A percentile compares a stretch with the other conserved stretches of the same genome.
Evolutionary conservation across 2,888 invertebrate species (phyloP).

Genomic region (Hypselothyrea guttata): DNA sequence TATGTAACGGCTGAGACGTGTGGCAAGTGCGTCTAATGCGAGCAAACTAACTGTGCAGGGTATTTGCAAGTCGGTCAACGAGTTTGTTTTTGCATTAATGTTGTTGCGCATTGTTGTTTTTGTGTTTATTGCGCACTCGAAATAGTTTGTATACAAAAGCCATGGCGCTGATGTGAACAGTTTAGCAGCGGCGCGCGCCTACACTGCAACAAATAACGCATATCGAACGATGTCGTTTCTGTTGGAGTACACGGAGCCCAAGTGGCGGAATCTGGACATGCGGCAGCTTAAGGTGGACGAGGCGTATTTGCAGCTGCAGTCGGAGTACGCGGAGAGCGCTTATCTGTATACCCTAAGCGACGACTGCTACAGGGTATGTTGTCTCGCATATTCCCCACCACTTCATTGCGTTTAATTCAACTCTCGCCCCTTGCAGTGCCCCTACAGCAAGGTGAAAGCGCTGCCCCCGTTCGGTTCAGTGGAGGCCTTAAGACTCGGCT

Average conservation of each 20-base stretch:
- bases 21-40: too few species aligned
- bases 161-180: slow-evolving; percentile 47
- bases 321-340: slow-evolving; percentile 74
- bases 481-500: slow-evolving; percentile 83
- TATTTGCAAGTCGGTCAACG: neutral
- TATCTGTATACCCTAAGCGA: slow-evolving; percentile 87
- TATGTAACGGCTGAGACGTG: too few species aligned
- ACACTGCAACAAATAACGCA: slow-evolving; percentile 25
- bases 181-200: slow-evolving; percentile 39
- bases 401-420: slow-evolving; percentile 8
- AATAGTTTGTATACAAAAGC: slow-evolving; percentile 58
- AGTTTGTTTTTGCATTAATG: neutral
- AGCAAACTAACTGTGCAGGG: too few species aligned
- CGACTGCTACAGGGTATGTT: slow-evolving; percentile 87
- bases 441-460: slow-evolving; percentile 84
- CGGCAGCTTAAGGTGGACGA: slow-evolving; percentile 86
- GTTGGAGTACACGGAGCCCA: slow-evolving; percentile 84
- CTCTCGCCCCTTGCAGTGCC: slow-evolving; percentile 84
- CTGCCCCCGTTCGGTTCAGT: slow-evolving; percentile 42
- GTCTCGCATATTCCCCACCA: slow-evolving; percentile 16
- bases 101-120: slow-evolving; percentile 14
- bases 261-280: slow-evolving; percentile 84
- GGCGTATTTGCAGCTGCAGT: slow-evolving; percentile 85
- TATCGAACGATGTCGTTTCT: slow-evolving; percentile 82
- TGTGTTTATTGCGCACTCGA: slow-evolving; percentile 72